phyloP scores from a whole-genome alignment of 1,140 invertebrate genomes.

The Mesaphorura yosii region DNA sequence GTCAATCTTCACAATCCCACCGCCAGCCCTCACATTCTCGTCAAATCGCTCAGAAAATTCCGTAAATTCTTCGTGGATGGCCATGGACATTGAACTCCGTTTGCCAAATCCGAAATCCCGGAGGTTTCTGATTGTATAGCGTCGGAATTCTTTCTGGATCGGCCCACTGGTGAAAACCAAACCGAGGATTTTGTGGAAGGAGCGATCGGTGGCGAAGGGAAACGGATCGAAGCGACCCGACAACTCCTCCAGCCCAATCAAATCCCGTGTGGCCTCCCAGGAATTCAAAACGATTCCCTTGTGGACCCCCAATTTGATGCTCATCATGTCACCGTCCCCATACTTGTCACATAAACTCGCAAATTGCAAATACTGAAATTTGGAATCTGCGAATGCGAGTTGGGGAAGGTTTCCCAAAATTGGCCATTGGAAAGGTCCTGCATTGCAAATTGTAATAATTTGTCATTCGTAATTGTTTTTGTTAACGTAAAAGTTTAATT shows the following conservation, averaged over 20 bases:
- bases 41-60: neutral
- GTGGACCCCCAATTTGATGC: neutral
- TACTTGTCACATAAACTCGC: neutral
- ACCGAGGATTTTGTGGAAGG: neutral
- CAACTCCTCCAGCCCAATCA: neutral
- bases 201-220: neutral
- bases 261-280: neutral
- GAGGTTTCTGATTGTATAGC: conserved; percentile 11
- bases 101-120: conserved; percentile 18
- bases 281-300: neutral
- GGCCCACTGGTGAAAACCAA: conserved; percentile 13
- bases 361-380: neutral
- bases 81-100: conserved; percentile 32
- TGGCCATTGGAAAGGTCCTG: neutral
- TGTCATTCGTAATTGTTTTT: too few species aligned
- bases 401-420: neutral
- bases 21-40: neutral
- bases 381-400: neutral
- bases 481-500: too few species aligned
- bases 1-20: conserved; percentile 3
- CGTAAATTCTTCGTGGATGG: conserved; percentile 7
- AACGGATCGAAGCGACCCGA: neutral
- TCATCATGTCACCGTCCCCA: neutral
- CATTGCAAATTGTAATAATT: too few species aligned
- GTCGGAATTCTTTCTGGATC: conserved; percentile 7